Conservation (phyloP, 2,797 vertebrate species). For the Neopelma chrysocephalum region DNA sequence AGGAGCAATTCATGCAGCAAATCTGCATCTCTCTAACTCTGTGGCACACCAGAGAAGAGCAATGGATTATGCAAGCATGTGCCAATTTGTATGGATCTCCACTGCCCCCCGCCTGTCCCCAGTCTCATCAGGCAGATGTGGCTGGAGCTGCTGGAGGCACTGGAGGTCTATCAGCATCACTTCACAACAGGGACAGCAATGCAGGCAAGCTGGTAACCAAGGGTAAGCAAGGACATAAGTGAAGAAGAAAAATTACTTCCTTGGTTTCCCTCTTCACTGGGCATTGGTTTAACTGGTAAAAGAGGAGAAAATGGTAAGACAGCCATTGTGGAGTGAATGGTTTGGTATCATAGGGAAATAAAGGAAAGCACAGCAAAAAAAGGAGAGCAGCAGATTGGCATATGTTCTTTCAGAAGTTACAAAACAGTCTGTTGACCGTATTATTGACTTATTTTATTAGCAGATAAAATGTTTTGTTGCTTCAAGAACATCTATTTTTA, state of each 20-base stretch:
- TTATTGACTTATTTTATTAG: background rate
- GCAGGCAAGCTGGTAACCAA: background rate
- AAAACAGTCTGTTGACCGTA: background rate
- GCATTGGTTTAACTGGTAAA: background rate
- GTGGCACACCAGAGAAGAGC: background rate
- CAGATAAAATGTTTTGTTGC: background rate
- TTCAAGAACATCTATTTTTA: background rate
- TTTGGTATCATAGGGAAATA: background rate
- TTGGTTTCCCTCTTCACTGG: background rate
- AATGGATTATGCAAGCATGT: background rate
- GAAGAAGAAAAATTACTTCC: background rate
- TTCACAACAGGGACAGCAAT: background rate
- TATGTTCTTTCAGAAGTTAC: background rate
- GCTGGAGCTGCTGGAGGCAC: background rate
- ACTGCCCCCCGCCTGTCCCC: fast-evolving
- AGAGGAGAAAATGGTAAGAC: background rate
- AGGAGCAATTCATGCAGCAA: background rate
- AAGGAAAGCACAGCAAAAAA: background rate
- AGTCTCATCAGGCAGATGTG: background rate
- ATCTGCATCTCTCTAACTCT: background rate
- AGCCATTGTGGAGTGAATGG: background rate
- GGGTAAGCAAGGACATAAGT: background rate
- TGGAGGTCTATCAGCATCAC: background rate
- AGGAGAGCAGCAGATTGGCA: background rate
- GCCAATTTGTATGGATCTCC: background rate